Evolutionary conservation across 1,140 invertebrate species (phyloP).

Genomic region (Aricia agestis): DNA sequence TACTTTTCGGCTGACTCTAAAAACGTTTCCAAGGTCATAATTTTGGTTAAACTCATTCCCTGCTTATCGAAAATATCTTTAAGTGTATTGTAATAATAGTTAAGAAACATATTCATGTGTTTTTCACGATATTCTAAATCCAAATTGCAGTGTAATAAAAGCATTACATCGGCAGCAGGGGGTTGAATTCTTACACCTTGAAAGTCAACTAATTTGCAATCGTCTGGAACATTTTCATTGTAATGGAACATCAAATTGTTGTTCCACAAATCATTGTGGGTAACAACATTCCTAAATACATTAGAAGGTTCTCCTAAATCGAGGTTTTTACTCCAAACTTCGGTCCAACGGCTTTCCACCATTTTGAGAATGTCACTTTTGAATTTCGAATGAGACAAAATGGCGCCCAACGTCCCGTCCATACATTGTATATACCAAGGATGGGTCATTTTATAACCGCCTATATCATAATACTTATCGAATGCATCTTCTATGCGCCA

Average conservation of each 20-base stretch:
- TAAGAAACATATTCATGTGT: constrained; percentile 61
- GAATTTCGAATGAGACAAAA: constrained; percentile 54
- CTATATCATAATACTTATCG: constrained; percentile 38
- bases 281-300: constrained; percentile 73
- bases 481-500: constrained; percentile 50
- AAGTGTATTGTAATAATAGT: constrained; percentile 73
- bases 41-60: constrained; percentile 48
- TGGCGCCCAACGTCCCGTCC: constrained; percentile 44
- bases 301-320: constrained; percentile 38
- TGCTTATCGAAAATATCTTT: constrained; percentile 51
- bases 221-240: constrained; percentile 50
- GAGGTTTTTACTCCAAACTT: constrained; percentile 47
- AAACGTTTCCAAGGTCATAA: constrained; percentile 60
- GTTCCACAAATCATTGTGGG: constrained; percentile 80
- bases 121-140: constrained; percentile 53
- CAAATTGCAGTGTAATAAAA: constrained; percentile 57
- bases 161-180: constrained; percentile 77
- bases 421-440: constrained; percentile 58
- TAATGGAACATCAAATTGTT: constrained; percentile 80
- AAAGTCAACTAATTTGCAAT: constrained; percentile 79
- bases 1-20: constrained; percentile 56
- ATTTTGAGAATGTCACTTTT: constrained; percentile 28
- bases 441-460: constrained; percentile 41
- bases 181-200: constrained; percentile 77
- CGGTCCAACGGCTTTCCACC: constrained; percentile 49